A percentile compares a stretch with the other conserved stretches of the same genome.
phyloP scores from a whole-genome alignment of 37 sponge, comb jelly and placozoan genomes.

The Chondrosia reniformis region DNA sequence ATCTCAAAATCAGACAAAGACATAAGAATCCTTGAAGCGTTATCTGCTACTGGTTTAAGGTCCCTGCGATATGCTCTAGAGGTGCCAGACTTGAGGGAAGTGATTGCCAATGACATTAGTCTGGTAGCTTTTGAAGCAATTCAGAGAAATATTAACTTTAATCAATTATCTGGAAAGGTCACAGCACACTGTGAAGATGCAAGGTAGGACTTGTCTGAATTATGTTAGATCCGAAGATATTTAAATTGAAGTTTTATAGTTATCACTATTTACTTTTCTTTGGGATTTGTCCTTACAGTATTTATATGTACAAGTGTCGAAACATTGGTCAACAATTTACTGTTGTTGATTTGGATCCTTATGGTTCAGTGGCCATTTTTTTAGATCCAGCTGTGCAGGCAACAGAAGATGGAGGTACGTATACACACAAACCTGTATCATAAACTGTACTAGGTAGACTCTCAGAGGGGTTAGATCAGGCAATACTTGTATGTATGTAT shows the following conservation, averaged over 20 bases:
- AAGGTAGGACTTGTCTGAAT: too few species aligned
- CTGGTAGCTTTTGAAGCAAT: slow-evolving; percentile 65
- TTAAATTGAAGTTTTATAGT: too few species aligned
- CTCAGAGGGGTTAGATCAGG: too few species aligned
- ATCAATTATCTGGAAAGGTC: slow-evolving; percentile 46
- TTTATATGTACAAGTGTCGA: slow-evolving; percentile 81
- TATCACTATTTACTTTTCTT: too few species aligned
- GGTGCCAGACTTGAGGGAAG: slow-evolving; percentile 40
- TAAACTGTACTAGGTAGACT: too few species aligned
- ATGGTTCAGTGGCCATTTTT: slow-evolving; percentile 88
- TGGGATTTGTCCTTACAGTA: slow-evolving; percentile 20
- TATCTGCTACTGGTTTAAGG: slow-evolving; percentile 93
- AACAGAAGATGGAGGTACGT: slow-evolving; percentile 81
- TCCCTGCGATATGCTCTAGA: slow-evolving; percentile 93
- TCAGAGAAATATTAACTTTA: slow-evolving; percentile 54
- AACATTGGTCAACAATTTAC: slow-evolving; percentile 59
- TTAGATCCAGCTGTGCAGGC: slow-evolving; percentile 89
- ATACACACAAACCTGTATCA: too few species aligned
- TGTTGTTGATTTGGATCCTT: slow-evolving; percentile 97
- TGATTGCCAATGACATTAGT: slow-evolving; percentile 89
- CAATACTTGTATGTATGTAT: too few species aligned
- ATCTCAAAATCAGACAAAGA: slow-evolving; percentile 22
- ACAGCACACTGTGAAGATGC: slow-evolving; percentile 74
- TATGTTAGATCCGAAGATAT: too few species aligned
- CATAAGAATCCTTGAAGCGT: slow-evolving; percentile 80